A percentile compares a stretch with the other conserved stretches of the same genome.
These are phyloP conservation scores for Brachyptera putata DNA, from an alignment of 2,888 invertebrate genomes.

Conservation along the genomic window DNA sequence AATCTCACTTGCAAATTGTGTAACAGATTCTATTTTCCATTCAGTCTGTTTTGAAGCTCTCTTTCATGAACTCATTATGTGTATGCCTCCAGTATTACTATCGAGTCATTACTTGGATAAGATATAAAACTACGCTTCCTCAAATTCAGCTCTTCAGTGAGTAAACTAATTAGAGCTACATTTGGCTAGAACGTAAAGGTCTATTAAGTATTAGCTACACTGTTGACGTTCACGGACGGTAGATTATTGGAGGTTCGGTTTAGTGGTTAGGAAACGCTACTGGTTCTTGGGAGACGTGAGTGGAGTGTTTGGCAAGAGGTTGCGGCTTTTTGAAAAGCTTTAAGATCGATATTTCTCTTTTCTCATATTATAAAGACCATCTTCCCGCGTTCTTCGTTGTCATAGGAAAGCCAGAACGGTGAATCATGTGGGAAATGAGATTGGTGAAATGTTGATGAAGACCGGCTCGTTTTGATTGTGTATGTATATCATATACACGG, in stretches of 20 bases:
- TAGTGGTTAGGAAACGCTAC: too few relatives aligned
- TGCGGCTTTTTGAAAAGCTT: background rate
- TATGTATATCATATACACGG: too few relatives aligned
- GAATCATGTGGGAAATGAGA: conserved; percentile 18
- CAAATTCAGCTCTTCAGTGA: too few relatives aligned
- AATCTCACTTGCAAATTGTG: too few relatives aligned
- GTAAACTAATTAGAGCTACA: background rate
- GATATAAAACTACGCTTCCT: too few relatives aligned
- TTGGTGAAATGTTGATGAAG: conserved; percentile 21
- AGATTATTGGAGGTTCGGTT: background rate
- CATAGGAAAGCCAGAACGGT: background rate
- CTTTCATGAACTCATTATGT: too few relatives aligned
- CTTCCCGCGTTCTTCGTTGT: too few relatives aligned
- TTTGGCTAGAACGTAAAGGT: background rate
- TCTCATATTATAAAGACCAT: background rate
- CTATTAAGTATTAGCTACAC: background rate
- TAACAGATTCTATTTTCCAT: too few relatives aligned
- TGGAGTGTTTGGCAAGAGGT: background rate
- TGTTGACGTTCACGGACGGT: background rate
- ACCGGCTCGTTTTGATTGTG: conserved; percentile 3
- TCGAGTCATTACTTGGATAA: too few relatives aligned
- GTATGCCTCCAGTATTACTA: too few relatives aligned
- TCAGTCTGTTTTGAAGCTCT: too few relatives aligned
- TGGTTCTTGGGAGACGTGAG: background rate
- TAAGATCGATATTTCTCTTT: background rate